phyloP scores from a whole-genome alignment of 2,797 vertebrate genomes.

The Anabacerthia variegaticeps region DNA sequence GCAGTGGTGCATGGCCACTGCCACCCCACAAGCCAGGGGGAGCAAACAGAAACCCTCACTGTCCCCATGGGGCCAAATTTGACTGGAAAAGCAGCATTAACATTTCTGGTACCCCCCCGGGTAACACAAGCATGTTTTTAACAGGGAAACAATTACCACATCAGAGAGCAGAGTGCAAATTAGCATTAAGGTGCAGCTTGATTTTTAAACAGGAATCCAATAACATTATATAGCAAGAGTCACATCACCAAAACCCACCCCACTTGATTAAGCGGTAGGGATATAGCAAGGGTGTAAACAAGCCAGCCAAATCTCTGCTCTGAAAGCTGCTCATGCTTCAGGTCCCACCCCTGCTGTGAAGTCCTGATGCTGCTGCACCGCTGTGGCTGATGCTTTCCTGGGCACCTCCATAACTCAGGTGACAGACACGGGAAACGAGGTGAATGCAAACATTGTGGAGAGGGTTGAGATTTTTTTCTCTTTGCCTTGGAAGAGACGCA shows the following conservation, averaged over 20 bases:
- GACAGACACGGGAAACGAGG: neutral
- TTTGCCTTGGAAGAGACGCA: conserved; percentile 47
- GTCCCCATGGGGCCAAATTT: neutral
- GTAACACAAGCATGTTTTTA: neutral
- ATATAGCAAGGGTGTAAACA: neutral
- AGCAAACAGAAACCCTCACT: neutral
- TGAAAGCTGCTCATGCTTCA: neutral
- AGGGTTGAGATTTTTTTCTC: conserved; percentile 15
- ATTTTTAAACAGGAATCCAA: neutral
- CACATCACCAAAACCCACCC: neutral
- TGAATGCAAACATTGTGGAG: conserved; percentile 19
- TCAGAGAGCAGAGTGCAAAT: neutral
- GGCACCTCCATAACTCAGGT: neutral
- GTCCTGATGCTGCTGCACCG: neutral
- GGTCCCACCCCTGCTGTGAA: neutral
- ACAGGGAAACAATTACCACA: conserved; percentile 21
- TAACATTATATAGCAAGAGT: neutral
- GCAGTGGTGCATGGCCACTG: neutral
- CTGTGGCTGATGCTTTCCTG: neutral
- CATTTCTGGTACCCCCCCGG: neutral
- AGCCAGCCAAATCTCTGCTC: neutral
- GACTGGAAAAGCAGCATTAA: conserved; percentile 30
- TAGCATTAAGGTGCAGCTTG: neutral
- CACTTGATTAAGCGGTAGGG: neutral
- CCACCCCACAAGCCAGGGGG: neutral